Percentiles rank a stretch among this genome's conserved stretches.
These are phyloP conservation scores for Epicauta chinensis DNA, from an alignment of 1,140 invertebrate species.

Conservation along the genomic window DNA sequence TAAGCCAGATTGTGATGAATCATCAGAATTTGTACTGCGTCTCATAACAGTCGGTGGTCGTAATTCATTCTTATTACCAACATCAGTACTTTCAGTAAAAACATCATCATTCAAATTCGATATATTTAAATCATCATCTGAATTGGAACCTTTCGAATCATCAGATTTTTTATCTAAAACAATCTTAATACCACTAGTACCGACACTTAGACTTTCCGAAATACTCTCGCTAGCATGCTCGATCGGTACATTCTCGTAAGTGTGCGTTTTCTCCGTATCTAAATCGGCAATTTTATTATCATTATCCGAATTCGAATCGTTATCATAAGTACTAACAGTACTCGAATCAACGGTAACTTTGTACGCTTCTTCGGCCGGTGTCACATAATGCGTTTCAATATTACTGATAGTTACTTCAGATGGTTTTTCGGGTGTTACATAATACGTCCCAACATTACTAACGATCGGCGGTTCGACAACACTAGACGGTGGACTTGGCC, in stretches of 20 bases:
- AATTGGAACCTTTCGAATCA: slow-evolving; percentile 48
- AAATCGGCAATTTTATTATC: slow-evolving; percentile 51
- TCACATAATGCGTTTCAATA: slow-evolving; percentile 79
- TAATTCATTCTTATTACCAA: slow-evolving; percentile 31
- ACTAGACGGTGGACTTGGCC: slow-evolving; percentile 71
- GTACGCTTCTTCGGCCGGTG: slow-evolving; percentile 57
- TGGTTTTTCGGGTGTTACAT: slow-evolving; percentile 60
- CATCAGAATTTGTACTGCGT: slow-evolving; percentile 39
- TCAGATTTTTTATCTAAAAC: slow-evolving; percentile 44
- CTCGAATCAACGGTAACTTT: slow-evolving; percentile 56
- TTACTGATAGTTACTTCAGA: slow-evolving; percentile 69
- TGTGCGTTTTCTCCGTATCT: slow-evolving; percentile 37
- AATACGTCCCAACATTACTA: slow-evolving; percentile 80
- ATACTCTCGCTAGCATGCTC: slow-evolving; percentile 38
- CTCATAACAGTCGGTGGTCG: slow-evolving; percentile 38
- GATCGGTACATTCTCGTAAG: slow-evolving; percentile 38
- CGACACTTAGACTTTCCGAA: slow-evolving; percentile 37
- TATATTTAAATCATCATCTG: slow-evolving; percentile 52
- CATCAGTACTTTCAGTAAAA: slow-evolving; percentile 45
- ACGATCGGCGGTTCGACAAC: slow-evolving; percentile 55
- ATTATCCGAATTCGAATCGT: slow-evolving; percentile 45
- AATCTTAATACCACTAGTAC: slow-evolving; percentile 39
- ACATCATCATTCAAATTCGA: slow-evolving; percentile 57
- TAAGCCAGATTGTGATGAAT: slow-evolving; percentile 36
- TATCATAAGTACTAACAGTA: slow-evolving; percentile 38